Evolutionary conservation across 2,113 vertebrate genomes (phyloP).

Genomic region (Phrynosoma blainvillii): DNA sequence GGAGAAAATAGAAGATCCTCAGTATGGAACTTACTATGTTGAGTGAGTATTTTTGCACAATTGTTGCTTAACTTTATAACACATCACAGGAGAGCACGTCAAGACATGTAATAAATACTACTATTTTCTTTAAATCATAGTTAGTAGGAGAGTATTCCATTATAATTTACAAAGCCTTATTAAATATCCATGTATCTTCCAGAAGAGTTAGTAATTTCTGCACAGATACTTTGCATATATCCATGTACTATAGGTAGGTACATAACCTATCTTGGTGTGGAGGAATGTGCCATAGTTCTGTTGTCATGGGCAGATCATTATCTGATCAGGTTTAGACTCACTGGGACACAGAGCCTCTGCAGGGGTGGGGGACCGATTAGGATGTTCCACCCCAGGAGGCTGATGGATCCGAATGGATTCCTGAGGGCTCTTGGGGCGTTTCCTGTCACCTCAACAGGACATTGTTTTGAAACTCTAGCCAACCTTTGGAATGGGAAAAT

Average conservation of each 20-base stretch:
- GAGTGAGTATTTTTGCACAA: constrained; percentile 85
- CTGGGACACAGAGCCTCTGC: no score
- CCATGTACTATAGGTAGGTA: background rate
- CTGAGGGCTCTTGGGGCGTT: no score
- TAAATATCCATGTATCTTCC: background rate
- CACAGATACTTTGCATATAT: background rate
- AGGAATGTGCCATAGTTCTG: no score
- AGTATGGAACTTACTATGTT: constrained; percentile 95
- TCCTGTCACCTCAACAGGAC: no score
- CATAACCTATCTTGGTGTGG: no score
- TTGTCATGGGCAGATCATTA: no score
- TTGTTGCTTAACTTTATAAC: background rate
- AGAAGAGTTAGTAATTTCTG: background rate
- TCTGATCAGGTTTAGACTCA: no score
- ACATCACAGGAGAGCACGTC: background rate
- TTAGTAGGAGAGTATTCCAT: background rate
- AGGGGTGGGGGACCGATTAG: no score
- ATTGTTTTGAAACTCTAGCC: no score
- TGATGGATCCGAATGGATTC: no score
- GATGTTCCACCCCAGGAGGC: no score
- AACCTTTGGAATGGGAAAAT: no score
- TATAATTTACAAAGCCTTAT: background rate
- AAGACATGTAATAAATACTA: background rate
- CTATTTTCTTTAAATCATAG: background rate
- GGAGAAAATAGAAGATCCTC: constrained; percentile 98